phyloP scores from a whole-genome alignment of 2,797 vertebrate genomes.

The Sciurus carolinensis region DNA sequence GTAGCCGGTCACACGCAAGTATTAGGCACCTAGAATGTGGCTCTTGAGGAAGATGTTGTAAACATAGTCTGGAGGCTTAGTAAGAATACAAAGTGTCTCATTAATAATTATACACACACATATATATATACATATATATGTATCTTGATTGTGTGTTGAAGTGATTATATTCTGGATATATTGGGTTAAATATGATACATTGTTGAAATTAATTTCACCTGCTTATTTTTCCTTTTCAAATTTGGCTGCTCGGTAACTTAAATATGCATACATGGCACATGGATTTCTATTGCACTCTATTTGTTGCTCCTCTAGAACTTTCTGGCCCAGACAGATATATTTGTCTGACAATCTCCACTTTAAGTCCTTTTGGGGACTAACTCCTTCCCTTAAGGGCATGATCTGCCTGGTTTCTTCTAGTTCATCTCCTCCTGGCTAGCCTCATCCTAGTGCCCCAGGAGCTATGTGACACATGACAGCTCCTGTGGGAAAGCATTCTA shows the following conservation, averaged over 20 bases:
- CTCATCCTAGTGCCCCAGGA: background rate
- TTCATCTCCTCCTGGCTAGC: background rate
- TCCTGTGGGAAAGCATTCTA: background rate
- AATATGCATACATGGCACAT: background rate
- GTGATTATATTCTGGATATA: background rate
- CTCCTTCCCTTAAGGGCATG: background rate
- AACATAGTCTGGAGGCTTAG: background rate
- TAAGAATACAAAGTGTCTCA: background rate
- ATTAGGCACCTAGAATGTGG: background rate
- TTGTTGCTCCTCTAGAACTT: background rate
- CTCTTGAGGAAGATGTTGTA: background rate
- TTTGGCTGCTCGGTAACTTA: background rate
- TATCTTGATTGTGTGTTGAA: background rate
- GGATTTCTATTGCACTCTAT: background rate
- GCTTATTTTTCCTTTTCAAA: constrained; percentile 20
- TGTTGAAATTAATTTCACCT: constrained; percentile 15
- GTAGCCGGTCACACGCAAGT: background rate
- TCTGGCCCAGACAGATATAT: background rate
- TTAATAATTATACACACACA: background rate
- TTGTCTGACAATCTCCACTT: background rate
- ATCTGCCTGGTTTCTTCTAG: background rate
- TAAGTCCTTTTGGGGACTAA: background rate
- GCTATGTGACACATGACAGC: background rate
- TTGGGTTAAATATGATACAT: background rate
- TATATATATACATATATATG: no score